phyloP scores from a whole-genome alignment of 2,113 vertebrate species.

The Rhynchomys soricoides region DNA sequence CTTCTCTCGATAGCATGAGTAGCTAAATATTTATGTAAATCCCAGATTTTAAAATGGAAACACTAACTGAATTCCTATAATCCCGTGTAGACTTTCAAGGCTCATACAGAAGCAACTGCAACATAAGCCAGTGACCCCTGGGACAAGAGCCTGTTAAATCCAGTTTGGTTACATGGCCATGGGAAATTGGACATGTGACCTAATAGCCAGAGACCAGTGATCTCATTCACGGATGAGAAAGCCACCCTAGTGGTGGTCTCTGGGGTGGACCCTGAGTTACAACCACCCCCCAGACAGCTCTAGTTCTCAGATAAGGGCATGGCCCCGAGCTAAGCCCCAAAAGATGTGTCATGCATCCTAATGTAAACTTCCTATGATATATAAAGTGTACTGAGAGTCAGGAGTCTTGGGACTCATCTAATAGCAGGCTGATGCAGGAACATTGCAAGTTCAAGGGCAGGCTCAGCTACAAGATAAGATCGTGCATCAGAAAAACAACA shows the following conservation, averaged over 20 bases:
- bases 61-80: not conserved
- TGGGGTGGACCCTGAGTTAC: not conserved
- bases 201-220: not conserved
- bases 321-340: not conserved
- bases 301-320: not conserved
- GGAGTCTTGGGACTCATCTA: no score
- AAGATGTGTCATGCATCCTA: not conserved
- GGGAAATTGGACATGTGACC: not conserved
- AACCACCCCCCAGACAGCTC: not conserved
- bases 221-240: not conserved
- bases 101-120: not conserved
- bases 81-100: not conserved
- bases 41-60: not conserved
- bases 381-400: not conserved
- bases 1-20: not conserved
- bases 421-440: not conserved
- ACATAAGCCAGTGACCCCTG: not conserved
- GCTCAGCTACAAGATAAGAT: not conserved
- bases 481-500: not conserved
- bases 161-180: no score
- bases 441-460: not conserved
- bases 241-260: not conserved
- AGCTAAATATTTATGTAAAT: conserved; percentile 34
- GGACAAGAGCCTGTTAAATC: not conserved
- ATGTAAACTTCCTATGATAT: not conserved